Base-by-base conservation (phyloP, 2,113 vertebrate species). In the Anoura caudifer region DNA sequence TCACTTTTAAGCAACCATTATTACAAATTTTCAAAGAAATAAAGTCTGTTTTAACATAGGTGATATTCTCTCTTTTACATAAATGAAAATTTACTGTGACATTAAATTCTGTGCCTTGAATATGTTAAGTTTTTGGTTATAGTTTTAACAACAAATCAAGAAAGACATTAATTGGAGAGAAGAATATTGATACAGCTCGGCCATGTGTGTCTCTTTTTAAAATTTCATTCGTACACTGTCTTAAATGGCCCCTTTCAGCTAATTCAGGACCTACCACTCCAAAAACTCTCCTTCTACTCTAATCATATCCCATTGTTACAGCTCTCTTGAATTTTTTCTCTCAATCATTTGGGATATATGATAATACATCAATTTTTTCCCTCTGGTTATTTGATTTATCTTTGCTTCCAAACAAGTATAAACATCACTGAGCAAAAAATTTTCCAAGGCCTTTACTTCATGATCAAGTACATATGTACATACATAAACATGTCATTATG, bases 11-110 rank as follows among this genome's bases (percentile, higher is more conserved):
- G 70, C 24, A 75, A 70, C 5, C 36, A 50, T 43, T 77, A 54
- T 93, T 85, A 81, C 13, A 95, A 33, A 38, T n/a, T 92, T 90
- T 86, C 7, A 82, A 90, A 89, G n/a, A 41, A 96, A 94, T 65
- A 61, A 14, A 76, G 59, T 26, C 24, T 76, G 26, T 80, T 91
- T 92, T 92, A 45, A 50, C 70, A 72, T 73, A 43, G 38, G 3
- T n/a, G 4, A 14, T 38, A 86, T 52, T 65, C 88, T 86, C 77
- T 94, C 31, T 77, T 77, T 10, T 65, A 45, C 31, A 72, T 50
- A 91, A 82, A 82, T 82, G 24, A 56, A 56, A 47, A 82, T 72
- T 84, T 47, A 67, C 59, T 47, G 13, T 67, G 24, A 67, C 26
- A 22, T 14, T 65, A 54, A 4, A 50, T 84, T 47, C 38, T 79